Evolutionary conservation across 2,113 vertebrate genomes (phyloP).

Genomic region (Prunella himalayana): DNA sequence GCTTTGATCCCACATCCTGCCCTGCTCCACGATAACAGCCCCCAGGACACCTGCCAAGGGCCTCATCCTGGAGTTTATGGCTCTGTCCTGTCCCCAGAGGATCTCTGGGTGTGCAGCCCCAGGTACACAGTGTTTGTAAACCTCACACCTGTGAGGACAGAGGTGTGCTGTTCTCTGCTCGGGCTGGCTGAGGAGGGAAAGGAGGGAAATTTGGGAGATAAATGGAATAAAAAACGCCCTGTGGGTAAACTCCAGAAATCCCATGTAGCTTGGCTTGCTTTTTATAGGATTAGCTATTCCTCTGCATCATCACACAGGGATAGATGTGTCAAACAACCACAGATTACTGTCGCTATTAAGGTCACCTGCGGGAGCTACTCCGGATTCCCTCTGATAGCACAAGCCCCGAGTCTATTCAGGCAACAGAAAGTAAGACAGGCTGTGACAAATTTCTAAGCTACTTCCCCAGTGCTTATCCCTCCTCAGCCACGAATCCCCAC

Average conservation of each 20-base stretch:
- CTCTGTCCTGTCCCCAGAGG: neutral
- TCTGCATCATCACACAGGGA: neutral
- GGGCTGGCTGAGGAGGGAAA: neutral
- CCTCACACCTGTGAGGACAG: neutral
- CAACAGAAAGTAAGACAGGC: neutral
- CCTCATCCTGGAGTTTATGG: neutral
- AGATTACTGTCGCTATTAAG: neutral
- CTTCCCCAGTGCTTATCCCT: neutral
- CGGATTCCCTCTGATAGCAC: neutral
- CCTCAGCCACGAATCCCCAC: neutral
- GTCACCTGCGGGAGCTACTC: slow-evolving; percentile 11
- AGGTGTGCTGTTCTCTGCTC: rapidly evolving
- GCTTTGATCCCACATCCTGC: neutral
- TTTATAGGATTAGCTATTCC: slow-evolving; percentile 12
- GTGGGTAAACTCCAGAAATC: slow-evolving; percentile 19
- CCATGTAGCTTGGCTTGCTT: neutral
- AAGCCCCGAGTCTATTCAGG: neutral
- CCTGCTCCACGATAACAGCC: neutral
- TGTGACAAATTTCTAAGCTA: slow-evolving; percentile 13
- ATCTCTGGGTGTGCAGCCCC: neutral
- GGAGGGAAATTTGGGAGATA: neutral
- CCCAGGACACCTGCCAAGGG: neutral
- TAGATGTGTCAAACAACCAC: neutral
- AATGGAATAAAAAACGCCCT: neutral
- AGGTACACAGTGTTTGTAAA: rapidly evolving